phyloP scores from a whole-genome alignment of 2,797 vertebrate genomes.

The Eidolon dupreanum region DNA sequence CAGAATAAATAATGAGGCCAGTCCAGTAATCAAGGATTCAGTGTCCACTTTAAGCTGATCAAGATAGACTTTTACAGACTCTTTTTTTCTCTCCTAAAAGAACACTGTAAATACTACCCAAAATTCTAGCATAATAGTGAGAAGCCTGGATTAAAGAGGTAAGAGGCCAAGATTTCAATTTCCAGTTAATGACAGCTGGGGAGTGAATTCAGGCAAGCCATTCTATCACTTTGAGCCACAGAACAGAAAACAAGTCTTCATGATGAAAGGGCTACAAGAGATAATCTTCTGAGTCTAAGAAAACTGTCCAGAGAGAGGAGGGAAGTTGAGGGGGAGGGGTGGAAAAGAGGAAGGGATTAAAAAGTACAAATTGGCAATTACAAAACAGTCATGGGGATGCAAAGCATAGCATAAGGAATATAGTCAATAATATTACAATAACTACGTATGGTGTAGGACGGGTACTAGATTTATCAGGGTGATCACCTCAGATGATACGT shows the following conservation, averaged over 20 bases:
- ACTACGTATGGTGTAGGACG: no score
- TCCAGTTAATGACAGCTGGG: neutral
- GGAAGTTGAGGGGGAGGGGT: no score
- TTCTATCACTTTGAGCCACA: neutral
- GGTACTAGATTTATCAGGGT: no score
- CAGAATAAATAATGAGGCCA: conserved; percentile 47
- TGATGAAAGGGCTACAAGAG: neutral
- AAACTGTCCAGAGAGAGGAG: neutral
- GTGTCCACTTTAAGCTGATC: conserved; percentile 60
- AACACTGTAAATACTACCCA: neutral
- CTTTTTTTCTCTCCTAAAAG: conserved; percentile 38
- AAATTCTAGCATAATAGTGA: neutral
- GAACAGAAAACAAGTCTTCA: neutral
- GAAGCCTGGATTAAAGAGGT: neutral
- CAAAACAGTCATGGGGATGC: no score
- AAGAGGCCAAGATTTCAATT: conserved; percentile 17
- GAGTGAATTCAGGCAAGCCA: neutral
- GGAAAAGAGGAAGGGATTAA: no score
- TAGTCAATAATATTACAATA: no score
- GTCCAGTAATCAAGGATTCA: conserved; percentile 74
- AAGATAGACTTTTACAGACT: neutral
- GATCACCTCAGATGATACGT: no score
- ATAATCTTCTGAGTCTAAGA: neutral
- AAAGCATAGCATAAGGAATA: no score
- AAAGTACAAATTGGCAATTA: no score